Evolutionary conservation across 2,797 vertebrate genomes (phyloP).

Genomic region (Trematomus bernacchii): DNA sequence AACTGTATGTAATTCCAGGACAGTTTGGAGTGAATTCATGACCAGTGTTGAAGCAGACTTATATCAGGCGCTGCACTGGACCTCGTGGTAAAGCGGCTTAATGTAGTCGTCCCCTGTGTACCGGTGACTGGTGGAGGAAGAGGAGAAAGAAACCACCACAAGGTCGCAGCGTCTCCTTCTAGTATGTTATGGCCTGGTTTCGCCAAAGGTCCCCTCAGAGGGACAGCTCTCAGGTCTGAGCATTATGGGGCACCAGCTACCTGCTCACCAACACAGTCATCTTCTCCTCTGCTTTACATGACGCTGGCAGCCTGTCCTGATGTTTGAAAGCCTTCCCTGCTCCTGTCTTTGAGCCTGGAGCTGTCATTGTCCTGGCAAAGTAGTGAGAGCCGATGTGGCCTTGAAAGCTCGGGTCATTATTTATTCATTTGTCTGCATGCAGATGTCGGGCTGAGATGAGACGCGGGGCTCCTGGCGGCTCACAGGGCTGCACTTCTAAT

Average conservation of each 20-base stretch:
- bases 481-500: slow-evolving; percentile 53
- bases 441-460: slow-evolving; percentile 70
- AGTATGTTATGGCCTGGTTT: slow-evolving; percentile 27
- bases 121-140: slow-evolving; percentile 50
- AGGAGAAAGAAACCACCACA: slow-evolving; percentile 58
- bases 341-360: slow-evolving; percentile 43
- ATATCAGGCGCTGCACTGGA: slow-evolving; percentile 74
- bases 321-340: slow-evolving; percentile 33
- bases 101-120: slow-evolving; percentile 77
- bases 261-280: slow-evolving; percentile 40
- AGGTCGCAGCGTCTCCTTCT: slow-evolving; percentile 65
- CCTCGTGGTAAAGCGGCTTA: slow-evolving; percentile 73
- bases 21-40: slow-evolving; percentile 75
- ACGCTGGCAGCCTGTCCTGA: slow-evolving; percentile 23
- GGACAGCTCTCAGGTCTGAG: background rate
- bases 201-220: slow-evolving; percentile 1
- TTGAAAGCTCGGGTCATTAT: slow-evolving; percentile 74
- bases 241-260: background rate
- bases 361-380: slow-evolving; percentile 55
- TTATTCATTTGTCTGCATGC: slow-evolving; percentile 82
- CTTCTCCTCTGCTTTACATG: slow-evolving; percentile 16
- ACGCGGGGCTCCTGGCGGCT: slow-evolving; percentile 49
- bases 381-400: slow-evolving; percentile 53
- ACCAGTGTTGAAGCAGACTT: slow-evolving; percentile 65
- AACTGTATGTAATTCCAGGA: slow-evolving; percentile 52